Conservation (phyloP, 2,113 vertebrate genomes). For the Dipodomys ordii region DNA sequence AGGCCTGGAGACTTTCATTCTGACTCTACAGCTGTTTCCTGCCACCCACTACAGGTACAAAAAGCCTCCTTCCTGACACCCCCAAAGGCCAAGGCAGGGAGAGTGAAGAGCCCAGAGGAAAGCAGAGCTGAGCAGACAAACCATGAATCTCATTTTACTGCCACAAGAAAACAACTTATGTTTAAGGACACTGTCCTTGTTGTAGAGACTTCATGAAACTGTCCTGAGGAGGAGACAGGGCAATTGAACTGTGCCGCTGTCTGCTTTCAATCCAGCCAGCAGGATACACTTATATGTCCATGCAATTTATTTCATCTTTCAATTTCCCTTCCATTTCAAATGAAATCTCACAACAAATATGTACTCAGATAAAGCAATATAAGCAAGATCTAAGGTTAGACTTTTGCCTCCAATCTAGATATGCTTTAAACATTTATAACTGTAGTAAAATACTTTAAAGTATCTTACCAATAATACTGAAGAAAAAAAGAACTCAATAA, state of each 20-base stretch:
- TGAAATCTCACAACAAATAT: not conserved
- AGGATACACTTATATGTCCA: constrained; percentile 34
- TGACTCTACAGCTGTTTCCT: not conserved
- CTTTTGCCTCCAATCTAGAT: not conserved
- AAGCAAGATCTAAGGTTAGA: not conserved
- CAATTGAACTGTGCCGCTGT: not conserved
- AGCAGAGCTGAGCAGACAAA: not conserved
- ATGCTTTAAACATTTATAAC: constrained; percentile 45
- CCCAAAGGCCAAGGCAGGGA: not conserved
- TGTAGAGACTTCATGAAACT: not conserved
- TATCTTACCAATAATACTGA: not conserved
- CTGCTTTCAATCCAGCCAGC: constrained; percentile 8
- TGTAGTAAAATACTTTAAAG: constrained; percentile 26
- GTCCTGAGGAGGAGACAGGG: not conserved
- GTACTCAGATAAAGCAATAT: not conserved
- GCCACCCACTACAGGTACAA: not conserved
- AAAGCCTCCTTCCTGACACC: not conserved
- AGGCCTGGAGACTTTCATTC: not conserved
- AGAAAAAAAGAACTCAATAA: not conserved
- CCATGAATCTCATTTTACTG: not conserved
- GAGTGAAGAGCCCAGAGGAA: not conserved
- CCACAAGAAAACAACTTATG: not conserved
- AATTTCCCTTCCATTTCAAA: constrained; percentile 35
- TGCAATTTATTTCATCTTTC: constrained; percentile 47
- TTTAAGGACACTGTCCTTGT: not conserved